These are phyloP conservation scores for Thaumetopoea pityocampa DNA, from an alignment of 1,140 invertebrate genomes.

Conservation along the genomic window DNA sequence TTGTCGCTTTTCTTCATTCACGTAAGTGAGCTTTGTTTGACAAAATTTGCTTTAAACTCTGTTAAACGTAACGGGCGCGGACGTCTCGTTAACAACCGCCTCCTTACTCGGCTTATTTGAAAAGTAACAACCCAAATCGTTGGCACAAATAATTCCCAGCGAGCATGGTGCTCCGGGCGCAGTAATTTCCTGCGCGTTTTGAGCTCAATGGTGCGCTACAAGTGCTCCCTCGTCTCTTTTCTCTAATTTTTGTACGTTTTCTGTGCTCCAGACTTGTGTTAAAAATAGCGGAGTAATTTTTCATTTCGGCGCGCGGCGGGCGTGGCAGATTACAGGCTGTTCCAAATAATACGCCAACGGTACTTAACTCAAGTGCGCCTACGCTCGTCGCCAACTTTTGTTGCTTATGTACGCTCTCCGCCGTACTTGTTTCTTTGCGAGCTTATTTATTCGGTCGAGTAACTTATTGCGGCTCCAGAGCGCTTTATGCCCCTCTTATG, in stretches of 20 bases:
- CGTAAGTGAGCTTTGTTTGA: neutral
- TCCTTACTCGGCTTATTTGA: constrained; percentile 63
- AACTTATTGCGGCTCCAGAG: constrained; percentile 35
- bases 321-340: constrained; percentile 68
- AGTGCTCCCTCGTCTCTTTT: constrained; percentile 69
- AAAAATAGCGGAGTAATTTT: constrained; percentile 72
- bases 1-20: too few relatives aligned
- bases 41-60: constrained; percentile 21
- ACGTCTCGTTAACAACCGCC: constrained; percentile 50
- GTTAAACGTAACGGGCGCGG: constrained; percentile 33
- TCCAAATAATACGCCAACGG: constrained; percentile 62
- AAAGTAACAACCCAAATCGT: constrained; percentile 64
- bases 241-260: constrained; percentile 74
- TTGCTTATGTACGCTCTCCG: constrained; percentile 47
- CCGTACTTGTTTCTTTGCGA: constrained; percentile 34
- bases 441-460: constrained; percentile 36
- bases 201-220: constrained; percentile 72
- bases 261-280: constrained; percentile 62
- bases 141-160: constrained; percentile 64
- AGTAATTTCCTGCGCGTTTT: constrained; percentile 73
- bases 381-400: constrained; percentile 41
- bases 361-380: constrained; percentile 53
- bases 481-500: constrained; percentile 40
- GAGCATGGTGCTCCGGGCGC: constrained; percentile 41
- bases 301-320: constrained; percentile 68